Conservation (phyloP, 2,797 vertebrate genomes). For the Clarias pachynema region DNA sequence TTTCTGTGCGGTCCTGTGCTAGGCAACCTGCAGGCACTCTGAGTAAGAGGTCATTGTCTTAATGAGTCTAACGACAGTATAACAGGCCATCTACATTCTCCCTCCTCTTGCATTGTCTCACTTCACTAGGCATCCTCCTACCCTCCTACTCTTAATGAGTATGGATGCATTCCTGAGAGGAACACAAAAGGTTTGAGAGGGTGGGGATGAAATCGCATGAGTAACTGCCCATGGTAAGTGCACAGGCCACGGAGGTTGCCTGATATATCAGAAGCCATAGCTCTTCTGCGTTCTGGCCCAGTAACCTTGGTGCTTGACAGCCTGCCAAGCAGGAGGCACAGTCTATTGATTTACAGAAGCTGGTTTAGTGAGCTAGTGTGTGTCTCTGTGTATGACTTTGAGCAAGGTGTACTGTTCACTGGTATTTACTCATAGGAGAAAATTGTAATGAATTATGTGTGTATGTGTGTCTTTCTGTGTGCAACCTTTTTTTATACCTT, state of each 20-base stretch:
- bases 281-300: slow-evolving; percentile 33
- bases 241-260: slow-evolving; percentile 32
- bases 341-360: slow-evolving; percentile 40
- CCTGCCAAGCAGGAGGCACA: slow-evolving; percentile 33
- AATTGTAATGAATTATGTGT: neutral
- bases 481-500: neutral
- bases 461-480: neutral
- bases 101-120: slow-evolving; percentile 31
- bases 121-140: neutral
- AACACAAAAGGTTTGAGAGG: slow-evolving; percentile 3
- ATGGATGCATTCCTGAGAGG: slow-evolving; percentile 20
- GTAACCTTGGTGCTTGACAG: slow-evolving; percentile 47
- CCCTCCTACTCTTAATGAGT: neutral
- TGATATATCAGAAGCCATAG: slow-evolving; percentile 40
- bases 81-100: slow-evolving; percentile 33
- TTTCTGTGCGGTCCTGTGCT: slow-evolving; percentile 27
- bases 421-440: slow-evolving; percentile 3
- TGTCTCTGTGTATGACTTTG: slow-evolving; percentile 15
- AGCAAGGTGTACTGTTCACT: slow-evolving; percentile 3
- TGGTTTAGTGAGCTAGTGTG: slow-evolving; percentile 8
- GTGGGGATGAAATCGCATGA: slow-evolving; percentile 16
- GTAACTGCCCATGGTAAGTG: slow-evolving; percentile 21
- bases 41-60: slow-evolving; percentile 50
- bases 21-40: slow-evolving; percentile 48
- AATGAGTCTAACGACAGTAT: slow-evolving; percentile 43